Base-by-base conservation (phyloP, 2,888 invertebrate species). In the Tuta absoluta region DNA sequence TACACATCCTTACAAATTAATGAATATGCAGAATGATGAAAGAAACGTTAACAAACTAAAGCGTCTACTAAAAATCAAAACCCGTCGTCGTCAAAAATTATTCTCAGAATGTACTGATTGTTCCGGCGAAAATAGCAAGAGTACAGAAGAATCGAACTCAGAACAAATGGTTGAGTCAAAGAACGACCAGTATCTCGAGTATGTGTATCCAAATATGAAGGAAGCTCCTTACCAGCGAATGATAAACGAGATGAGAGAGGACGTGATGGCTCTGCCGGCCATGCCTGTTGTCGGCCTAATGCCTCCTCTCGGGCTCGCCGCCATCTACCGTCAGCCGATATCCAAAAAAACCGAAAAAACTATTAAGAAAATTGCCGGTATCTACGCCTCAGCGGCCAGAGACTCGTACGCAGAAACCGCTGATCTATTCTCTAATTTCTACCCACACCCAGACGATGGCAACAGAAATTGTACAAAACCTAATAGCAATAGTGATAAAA, bases 301-400 rank as follows among this genome's bases (percentile, higher is more conserved):
- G 58, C 86, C 88, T 0, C 77, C 79, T 58, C 67, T 85, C 1
- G 89, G 91, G 0, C 77, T 78, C 0, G 80, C 84, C 3, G 85
- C 85, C 0, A 67, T 88, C 1, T 90, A 91, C 62, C 75, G 76
- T 28, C 91, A 89, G 68, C 85, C 85, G 1, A 74, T 91, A 49
- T 90, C 90, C 0, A 79, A 69, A 48, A 77, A 78, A 66, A 89
- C 84, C 67, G 77, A 78, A 59, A 68, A 74, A 0, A 71, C 79
- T 60, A 87, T 91, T 19, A 82, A 85, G 60, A 72, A 75, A 59
- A 68, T 88, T 51, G 77, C 85, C 0, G 69, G 69, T 11, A 72
- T 73, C 0, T 87, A 86, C 14, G 28, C 28, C 12, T 21, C 7
- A 10, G 28, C 49, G 17, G 49, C 37, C 8, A 28, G 38, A 51